phyloP scores from a whole-genome alignment of 2,888 invertebrate species.

The Zygothrica quintamaculata region DNA sequence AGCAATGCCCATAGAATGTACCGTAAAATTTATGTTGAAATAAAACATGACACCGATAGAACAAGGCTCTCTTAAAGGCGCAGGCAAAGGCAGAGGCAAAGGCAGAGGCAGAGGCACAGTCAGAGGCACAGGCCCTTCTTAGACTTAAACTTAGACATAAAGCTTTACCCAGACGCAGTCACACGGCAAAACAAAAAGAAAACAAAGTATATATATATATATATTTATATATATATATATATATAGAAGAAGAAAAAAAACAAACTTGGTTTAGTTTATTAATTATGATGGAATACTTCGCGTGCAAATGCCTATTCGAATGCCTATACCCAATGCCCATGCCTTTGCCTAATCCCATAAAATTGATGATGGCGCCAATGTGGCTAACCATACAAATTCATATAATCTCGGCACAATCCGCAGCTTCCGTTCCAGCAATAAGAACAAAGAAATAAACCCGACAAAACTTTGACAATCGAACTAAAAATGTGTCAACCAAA shows the following conservation, averaged over 20 bases:
- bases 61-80: conserved; percentile 17
- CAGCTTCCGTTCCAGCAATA: conserved; percentile 43
- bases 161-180: neutral
- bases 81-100: conserved; percentile 20
- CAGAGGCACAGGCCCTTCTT: neutral
- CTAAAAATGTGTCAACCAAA: conserved; percentile 36
- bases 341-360: conserved; percentile 56
- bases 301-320: conserved; percentile 28
- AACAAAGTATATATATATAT: too few relatives aligned
- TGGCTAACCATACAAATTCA: conserved; percentile 46
- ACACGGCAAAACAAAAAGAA: neutral
- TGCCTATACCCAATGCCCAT: too few relatives aligned
- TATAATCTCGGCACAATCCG: conserved; percentile 46
- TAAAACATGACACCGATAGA: conserved; percentile 57
- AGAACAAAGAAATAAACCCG: conserved; percentile 25
- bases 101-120: conserved; percentile 1
- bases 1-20: conserved; percentile 38
- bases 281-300: conserved; percentile 62
- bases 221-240: too few relatives aligned
- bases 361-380: conserved; percentile 71
- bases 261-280: conserved; percentile 54
- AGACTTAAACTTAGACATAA: conserved; percentile 4
- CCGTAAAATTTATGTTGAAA: conserved; percentile 70
- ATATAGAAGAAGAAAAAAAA: too few relatives aligned
- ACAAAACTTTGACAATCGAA: conserved; percentile 54